These are phyloP conservation scores for Gortyna flavago DNA, from an alignment of 2,888 invertebrate species.

Conservation along the genomic window DNA sequence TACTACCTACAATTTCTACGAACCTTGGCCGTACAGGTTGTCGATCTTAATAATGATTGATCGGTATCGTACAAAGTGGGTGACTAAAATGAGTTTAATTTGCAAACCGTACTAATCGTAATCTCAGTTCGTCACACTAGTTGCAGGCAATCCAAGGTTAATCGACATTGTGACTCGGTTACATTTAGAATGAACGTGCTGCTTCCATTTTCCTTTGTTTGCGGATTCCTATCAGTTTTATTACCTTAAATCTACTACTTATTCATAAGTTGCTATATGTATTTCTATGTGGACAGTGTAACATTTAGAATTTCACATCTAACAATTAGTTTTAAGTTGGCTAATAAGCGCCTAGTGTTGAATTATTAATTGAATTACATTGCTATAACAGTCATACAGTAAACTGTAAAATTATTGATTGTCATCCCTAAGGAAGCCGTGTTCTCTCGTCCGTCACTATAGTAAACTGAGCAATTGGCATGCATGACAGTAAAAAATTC, in stretches of 20 bases:
- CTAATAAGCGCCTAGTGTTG: conserved; percentile 37
- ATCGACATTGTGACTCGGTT: conserved; percentile 31
- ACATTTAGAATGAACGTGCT: conserved; percentile 2
- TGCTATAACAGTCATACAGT: conserved; percentile 24
- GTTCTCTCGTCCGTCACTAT: conserved; percentile 53
- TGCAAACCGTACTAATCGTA: conserved; percentile 30
- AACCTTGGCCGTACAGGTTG: conserved; percentile 1
- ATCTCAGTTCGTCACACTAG: conserved; percentile 31
- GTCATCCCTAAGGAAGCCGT: conserved; percentile 15
- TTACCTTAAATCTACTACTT: conserved; percentile 19
- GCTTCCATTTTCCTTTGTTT: conserved; percentile 18
- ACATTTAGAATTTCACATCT: conserved; percentile 38
- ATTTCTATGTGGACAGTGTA: conserved; percentile 29
- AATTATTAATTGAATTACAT: conserved; percentile 32
- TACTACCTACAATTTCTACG: conserved; percentile 50
- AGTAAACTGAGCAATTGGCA: conserved; percentile 51
- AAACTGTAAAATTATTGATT: conserved; percentile 24
- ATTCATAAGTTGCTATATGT: conserved; percentile 18
- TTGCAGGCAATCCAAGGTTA: conserved; percentile 37
- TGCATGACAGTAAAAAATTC: conserved; percentile 61
- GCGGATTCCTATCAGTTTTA: conserved; percentile 2
- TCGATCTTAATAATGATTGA: conserved; percentile 11
- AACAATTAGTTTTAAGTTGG: conserved; percentile 28
- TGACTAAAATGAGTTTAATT: conserved; percentile 36
- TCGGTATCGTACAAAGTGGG: conserved; percentile 8